Base-by-base conservation (phyloP, 2,888 invertebrate species). In the Scotopteryx bipunctaria region DNA sequence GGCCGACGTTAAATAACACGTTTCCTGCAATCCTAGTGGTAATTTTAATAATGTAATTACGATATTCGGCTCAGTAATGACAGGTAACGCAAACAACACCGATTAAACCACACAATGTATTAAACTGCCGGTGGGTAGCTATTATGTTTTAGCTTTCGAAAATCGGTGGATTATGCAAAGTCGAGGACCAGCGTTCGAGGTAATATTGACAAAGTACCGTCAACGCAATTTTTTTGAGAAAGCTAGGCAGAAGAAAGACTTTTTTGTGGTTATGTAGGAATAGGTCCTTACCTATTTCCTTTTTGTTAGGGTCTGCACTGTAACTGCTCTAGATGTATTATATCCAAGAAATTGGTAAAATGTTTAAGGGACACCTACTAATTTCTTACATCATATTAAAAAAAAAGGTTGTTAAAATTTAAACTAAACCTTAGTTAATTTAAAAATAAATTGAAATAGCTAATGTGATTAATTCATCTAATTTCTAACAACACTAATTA, bases 11-110 rank as follows among this genome's bases (percentile, higher is more conserved):
- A 90, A 90, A 90, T 90, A 90, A 87, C 89, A 85, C 71, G 88
- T 85, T 87, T 90, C 90, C 90, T 89, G 90, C 80, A 87, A 86
- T 88, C 86, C 86, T 83, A 81, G 82, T 75, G 69, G 83, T 82
- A 81, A 88, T 88, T 89, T 83, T 87, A 86, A 87, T 89, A 87
- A 83, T 85, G 86, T 88, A 86, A 89, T 89, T 85, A 86, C 81
- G 73, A 83, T 83, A 78, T 85, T 83, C 80, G 79, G 69, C 81
- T 82, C 78, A 77, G 76, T 83, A 81, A 83, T 85, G 75, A 81
- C 74, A 64, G 64, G 64, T 64, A 66, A 68, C 69, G 59, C 64
- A 74, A 73, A 76, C 72, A 69, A 57, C 61, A 61, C 52, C 70
- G 68, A 75, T 77, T 76, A 78, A 68, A 73, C 67, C 70, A 73